Evolutionary conservation across 1,140 invertebrate species (phyloP).

Genomic region (Hormaphis cornu): DNA sequence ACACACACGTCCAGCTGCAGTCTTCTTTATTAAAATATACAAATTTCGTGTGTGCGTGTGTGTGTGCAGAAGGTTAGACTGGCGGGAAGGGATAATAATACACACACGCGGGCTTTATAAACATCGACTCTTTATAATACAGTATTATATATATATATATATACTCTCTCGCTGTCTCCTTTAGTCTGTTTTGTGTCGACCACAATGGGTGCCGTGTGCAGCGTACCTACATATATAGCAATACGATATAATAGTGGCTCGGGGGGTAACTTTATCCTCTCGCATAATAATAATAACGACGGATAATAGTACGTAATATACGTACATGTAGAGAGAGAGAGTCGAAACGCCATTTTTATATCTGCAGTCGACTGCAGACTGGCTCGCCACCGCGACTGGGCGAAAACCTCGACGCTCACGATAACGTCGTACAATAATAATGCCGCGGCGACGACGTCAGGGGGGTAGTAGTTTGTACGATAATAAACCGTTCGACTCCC

Average conservation of each 20-base stretch:
- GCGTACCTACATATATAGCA: background rate
- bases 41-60: background rate
- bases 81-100: background rate
- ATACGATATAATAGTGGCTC: background rate
- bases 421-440: too few species aligned
- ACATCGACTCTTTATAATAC: background rate
- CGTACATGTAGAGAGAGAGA: too few species aligned
- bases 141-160: background rate
- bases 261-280: slow-evolving; percentile 29
- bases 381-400: too few species aligned
- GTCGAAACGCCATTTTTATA: slow-evolving; percentile 31
- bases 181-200: background rate
- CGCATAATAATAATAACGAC: background rate
- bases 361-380: too few species aligned
- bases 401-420: background rate
- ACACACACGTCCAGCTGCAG: slow-evolving; percentile 16
- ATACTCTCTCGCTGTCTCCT: background rate
- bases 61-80: background rate
- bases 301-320: background rate
- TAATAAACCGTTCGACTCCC: slow-evolving; percentile 21
- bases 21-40: background rate
- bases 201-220: background rate
- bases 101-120: background rate
- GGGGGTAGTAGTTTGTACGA: too few species aligned
- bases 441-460: too few species aligned